Percentiles rank a stretch among this genome's conserved stretches.
Conservation (phyloP, 2,888 invertebrate genomes). For the Metallyticus violacea region DNA sequence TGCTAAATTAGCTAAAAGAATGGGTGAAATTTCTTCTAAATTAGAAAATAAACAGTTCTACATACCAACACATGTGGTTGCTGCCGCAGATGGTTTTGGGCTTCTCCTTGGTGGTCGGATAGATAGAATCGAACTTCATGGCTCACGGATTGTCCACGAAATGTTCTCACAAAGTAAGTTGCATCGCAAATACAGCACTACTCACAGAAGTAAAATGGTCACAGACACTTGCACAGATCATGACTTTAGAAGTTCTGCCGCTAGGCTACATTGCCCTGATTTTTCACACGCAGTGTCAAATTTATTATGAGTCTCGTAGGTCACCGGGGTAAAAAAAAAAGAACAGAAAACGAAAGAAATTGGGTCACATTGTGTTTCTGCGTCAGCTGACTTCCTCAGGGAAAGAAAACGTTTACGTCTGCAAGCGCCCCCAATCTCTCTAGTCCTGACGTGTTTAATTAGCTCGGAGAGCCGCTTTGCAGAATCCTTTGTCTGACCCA, state of each 20-base stretch:
- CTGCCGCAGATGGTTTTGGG: conserved; percentile 5
- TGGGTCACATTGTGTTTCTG: not conserved
- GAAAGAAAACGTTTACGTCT: not conserved
- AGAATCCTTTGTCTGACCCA: not conserved
- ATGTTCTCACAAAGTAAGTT: not conserved
- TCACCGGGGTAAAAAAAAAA: too few species aligned
- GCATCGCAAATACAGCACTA: not conserved
- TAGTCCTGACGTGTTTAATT: not conserved
- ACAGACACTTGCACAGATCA: too few species aligned
- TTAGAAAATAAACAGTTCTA: not conserved
- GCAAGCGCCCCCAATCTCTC: not conserved
- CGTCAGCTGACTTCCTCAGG: not conserved
- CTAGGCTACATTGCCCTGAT: not conserved
- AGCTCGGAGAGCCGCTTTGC: not conserved
- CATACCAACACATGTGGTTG: conserved; percentile 20
- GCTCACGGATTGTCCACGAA: not conserved
- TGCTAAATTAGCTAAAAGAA: too few species aligned
- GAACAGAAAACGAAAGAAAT: not conserved
- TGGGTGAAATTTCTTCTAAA: too few species aligned
- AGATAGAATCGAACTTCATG: conserved; percentile 24
- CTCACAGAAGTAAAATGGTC: too few species aligned
- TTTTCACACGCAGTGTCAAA: not conserved
- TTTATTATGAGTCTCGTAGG: not conserved
- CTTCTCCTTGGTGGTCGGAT: conserved; percentile 13
- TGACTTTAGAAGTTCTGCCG: not conserved